Evolutionary conservation across 2,113 vertebrate genomes (phyloP), one percentile per base, ranked within the genome.

Genomic region (Egretta garzetta): DNA sequence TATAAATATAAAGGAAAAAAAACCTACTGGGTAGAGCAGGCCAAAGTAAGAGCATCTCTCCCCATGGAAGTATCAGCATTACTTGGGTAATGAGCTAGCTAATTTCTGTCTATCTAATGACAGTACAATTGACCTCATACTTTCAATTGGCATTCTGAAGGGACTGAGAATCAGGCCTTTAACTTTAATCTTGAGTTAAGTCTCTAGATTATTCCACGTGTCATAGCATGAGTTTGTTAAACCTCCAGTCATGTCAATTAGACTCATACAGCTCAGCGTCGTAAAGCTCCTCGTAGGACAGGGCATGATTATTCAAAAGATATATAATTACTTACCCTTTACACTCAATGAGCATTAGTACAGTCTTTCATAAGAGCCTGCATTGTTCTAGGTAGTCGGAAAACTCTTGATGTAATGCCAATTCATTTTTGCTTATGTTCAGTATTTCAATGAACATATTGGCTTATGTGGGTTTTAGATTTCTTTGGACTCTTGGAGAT

Each of bases 51-150:
- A 93, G n/a, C 64, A 37, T 92, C 33, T 85, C 30, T 95, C 88
- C 95, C 93, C 6, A 12, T 66, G 95, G 92, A 96, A 94, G 80
- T 96, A 84, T 32, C 60, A 87, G 39, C 80, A 95, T 95, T 95
- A 95, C 86, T 94, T 85, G 89, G 68, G 86, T 97, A 96, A 97
- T 95, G 90, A 94, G 89, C 94, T 95, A 96, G 93, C 86, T 96
- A 91, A 96, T 95, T 90, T 90, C 92, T 90, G 71, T 96, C 43
- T 71, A 1, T 92, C 8, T 95, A 83, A 95, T 81, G 92, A 92
- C 43, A 58, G 52, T 94, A 56, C 68, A 87, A 43, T 84, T 97
- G 93, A 93, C 92, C 92, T 95, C 93, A 60, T 76, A 45, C 76
- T 95, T 94, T 76, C 53, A 90, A 0, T 17, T 86, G 55, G 47